Conservation (phyloP, 2,113 vertebrate species). For the Grammomys dolichurus region DNA sequence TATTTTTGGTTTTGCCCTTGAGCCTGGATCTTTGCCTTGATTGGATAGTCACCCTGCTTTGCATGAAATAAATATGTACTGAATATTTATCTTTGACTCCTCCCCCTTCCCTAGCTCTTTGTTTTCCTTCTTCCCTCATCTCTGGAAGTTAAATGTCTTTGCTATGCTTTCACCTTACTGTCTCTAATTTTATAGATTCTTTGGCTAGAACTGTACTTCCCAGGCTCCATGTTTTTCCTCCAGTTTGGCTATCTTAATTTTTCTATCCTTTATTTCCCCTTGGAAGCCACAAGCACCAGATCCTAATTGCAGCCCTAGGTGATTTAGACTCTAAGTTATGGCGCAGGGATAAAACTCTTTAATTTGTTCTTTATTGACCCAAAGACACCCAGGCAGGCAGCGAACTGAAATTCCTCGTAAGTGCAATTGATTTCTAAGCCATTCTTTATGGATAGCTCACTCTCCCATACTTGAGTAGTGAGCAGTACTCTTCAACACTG, state of each 20-base stretch:
- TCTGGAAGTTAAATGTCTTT: not conserved
- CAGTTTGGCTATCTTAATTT: conserved; percentile 16
- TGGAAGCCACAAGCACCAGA: not conserved
- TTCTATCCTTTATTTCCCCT: conserved; percentile 51
- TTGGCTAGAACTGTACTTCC: conserved; percentile 16
- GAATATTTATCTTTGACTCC: not conserved
- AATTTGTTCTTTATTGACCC: conserved; percentile 40
- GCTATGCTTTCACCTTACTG: conserved; percentile 33
- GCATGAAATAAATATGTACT: not conserved
- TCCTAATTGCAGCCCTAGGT: not conserved
- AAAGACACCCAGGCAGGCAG: not conserved
- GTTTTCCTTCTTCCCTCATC: not conserved
- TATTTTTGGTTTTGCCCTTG: not conserved
- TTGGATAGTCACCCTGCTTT: not conserved
- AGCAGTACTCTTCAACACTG: not conserved
- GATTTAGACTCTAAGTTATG: not conserved
- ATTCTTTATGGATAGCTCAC: not conserved
- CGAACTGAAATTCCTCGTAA: conserved; percentile 1
- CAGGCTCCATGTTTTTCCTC: not conserved
- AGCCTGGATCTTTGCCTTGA: not conserved
- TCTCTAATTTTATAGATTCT: conserved; percentile 27
- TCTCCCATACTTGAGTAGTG: not conserved
- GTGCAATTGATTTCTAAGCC: conserved; percentile 21
- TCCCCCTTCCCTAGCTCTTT: not conserved
- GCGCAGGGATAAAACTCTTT: not conserved